A percentile compares a stretch with the other conserved stretches of the same genome.
Evolutionary conservation across 1,140 invertebrate species (phyloP).

Genomic region (Nixonia krombeini): DNA sequence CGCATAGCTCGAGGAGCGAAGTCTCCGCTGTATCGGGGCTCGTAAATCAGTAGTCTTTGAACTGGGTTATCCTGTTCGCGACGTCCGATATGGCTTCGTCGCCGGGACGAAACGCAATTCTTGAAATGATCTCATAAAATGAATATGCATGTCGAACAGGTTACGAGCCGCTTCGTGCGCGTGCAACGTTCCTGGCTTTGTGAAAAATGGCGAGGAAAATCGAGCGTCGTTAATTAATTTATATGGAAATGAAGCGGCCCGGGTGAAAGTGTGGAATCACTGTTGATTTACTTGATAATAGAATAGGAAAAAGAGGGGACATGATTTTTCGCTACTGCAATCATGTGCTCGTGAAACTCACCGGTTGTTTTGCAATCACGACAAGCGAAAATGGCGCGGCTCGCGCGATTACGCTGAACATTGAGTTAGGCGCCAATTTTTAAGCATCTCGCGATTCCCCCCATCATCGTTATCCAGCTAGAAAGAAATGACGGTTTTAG

Average conservation of each 20-base stretch:
- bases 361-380: no score
- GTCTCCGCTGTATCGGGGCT: conserved; percentile 13
- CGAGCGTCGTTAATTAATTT: conserved; percentile 1
- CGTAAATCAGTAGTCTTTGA: conserved; percentile 36
- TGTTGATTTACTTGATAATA: not conserved
- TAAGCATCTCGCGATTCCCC: no score
- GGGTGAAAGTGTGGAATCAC: not conserved
- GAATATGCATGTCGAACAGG: not conserved
- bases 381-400: no score
- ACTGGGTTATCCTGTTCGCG: conserved; percentile 41
- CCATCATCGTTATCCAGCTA: no score
- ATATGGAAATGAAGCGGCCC: not conserved
- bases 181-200: not conserved
- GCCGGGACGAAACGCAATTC: conserved; percentile 25
- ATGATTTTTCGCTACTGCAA: no score
- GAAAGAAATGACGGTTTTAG: no score
- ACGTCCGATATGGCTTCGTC: conserved; percentile 17
- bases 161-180: conserved; percentile 1
- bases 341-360: no score
- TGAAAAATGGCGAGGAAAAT: conserved; percentile 4
- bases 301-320: not conserved
- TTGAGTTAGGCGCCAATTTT: no score
- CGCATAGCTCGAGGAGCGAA: conserved; percentile 20
- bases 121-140: conserved; percentile 15
- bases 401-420: no score